Conservation (phyloP, 2,888 invertebrate genomes). For the Lamellibrachia satsuma region DNA sequence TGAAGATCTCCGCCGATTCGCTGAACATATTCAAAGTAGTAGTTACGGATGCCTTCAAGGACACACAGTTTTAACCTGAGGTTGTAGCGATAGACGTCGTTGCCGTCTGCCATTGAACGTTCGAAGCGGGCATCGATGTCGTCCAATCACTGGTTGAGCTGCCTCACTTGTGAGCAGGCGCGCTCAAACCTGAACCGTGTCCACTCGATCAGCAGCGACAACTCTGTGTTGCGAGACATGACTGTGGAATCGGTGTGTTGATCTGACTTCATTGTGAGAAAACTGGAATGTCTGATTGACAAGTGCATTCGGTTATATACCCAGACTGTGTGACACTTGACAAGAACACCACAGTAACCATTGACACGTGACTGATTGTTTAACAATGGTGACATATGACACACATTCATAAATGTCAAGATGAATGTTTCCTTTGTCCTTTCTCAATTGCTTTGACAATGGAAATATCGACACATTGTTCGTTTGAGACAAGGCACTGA, state of each 20-base stretch:
- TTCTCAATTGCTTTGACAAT: not conserved
- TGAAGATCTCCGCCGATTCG: not conserved
- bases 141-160: slow-evolving; percentile 30
- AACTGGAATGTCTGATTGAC: not conserved
- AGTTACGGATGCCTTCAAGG: slow-evolving; percentile 30
- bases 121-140: slow-evolving; percentile 27
- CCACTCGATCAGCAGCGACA: not conserved
- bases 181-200: not conserved
- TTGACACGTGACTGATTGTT: not conserved
- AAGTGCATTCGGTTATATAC: not conserved
- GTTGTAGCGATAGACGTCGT: slow-evolving; percentile 25
- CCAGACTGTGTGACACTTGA: not conserved
- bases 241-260: not conserved
- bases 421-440: too few relatives aligned
- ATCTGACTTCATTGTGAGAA: too few relatives aligned
- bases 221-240: not conserved
- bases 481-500: not conserved
- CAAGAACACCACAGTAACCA: not conserved
- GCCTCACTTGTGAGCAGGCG: slow-evolving; percentile 26
- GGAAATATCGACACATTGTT: not conserved
- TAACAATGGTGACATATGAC: not conserved
- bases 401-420: not conserved
- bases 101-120: slow-evolving; percentile 8
- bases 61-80: slow-evolving; percentile 30
- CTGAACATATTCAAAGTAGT: slow-evolving; percentile 30